These are phyloP conservation scores for Tineola bisselliella DNA, from an alignment of 2,888 invertebrate genomes.

Conservation along the genomic window DNA sequence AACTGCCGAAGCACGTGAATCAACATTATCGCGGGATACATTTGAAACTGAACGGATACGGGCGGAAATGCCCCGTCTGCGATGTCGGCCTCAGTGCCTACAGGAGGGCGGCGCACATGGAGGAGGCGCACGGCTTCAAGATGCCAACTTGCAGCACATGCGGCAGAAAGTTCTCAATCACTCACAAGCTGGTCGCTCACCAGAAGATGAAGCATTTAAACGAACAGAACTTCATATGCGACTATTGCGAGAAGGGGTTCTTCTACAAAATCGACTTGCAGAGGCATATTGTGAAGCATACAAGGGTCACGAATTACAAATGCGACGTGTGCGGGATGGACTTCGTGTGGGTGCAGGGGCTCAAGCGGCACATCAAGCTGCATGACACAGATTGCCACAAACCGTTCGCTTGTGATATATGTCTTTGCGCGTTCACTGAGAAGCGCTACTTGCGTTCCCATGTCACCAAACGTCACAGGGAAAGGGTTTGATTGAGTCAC, in stretches of 20 bases:
- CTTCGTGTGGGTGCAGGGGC: slow-evolving; percentile 24
- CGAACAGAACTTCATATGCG: background rate
- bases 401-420: too few relatives aligned
- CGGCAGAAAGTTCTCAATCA: slow-evolving; percentile 35
- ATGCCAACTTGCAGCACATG: slow-evolving; percentile 39
- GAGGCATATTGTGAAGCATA: slow-evolving; percentile 21
- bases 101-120: background rate
- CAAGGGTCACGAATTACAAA: slow-evolving; percentile 28
- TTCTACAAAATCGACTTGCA: background rate
- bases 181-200: slow-evolving; percentile 31
- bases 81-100: background rate
- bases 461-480: too few relatives aligned
- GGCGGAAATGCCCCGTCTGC: slow-evolving; percentile 17
- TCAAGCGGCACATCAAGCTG: slow-evolving; percentile 20
- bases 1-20: slow-evolving; percentile 31
- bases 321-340: slow-evolving; percentile 41
- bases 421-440: too few relatives aligned
- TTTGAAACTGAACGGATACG: slow-evolving; percentile 26
- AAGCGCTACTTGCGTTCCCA: too few relatives aligned
- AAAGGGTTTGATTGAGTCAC: too few relatives aligned
- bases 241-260: background rate
- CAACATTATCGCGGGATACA: slow-evolving; percentile 42
- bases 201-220: slow-evolving; percentile 39
- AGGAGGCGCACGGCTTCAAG: slow-evolving; percentile 17
- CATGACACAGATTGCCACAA: slow-evolving; percentile 8